phyloP scores from a whole-genome alignment of 2,113 vertebrate genomes.

The Buteo buteo region DNA sequence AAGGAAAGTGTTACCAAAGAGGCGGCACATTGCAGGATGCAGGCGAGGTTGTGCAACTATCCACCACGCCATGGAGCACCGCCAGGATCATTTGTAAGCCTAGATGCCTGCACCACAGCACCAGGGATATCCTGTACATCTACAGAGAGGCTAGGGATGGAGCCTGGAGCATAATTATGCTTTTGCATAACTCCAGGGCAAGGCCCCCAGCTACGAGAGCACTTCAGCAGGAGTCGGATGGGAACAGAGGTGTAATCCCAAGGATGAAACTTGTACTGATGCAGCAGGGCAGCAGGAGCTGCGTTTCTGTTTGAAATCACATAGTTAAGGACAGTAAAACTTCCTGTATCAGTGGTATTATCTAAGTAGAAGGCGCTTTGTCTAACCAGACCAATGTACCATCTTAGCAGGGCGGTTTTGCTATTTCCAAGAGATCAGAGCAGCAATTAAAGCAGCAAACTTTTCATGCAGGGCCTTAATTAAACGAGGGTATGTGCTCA shows the following conservation, averaged over 20 bases:
- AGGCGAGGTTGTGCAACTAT: neutral
- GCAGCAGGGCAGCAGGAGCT: neutral
- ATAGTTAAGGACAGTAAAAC: neutral
- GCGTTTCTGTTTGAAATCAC: neutral
- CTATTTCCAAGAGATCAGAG: conserved; percentile 33
- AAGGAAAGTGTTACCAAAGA: neutral
- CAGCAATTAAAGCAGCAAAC: conserved; percentile 46
- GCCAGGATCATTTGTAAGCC: conserved; percentile 7
- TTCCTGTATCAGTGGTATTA: neutral
- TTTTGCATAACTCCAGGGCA: neutral
- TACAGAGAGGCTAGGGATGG: neutral
- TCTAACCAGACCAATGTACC: neutral
- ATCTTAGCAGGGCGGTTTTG: neutral
- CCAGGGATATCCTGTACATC: neutral
- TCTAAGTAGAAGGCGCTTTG: neutral
- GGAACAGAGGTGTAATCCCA: neutral
- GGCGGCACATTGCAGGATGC: neutral
- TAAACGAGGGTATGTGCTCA: neutral
- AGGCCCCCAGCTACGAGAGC: neutral
- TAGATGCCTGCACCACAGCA: neutral
- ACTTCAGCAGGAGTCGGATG: neutral
- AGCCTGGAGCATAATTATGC: neutral
- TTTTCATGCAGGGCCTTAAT: conserved; percentile 22
- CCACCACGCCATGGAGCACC: neutral
- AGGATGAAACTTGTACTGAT: neutral